Conservation (phyloP, 2,797 vertebrate species). For the Sebastes vulpes region DNA sequence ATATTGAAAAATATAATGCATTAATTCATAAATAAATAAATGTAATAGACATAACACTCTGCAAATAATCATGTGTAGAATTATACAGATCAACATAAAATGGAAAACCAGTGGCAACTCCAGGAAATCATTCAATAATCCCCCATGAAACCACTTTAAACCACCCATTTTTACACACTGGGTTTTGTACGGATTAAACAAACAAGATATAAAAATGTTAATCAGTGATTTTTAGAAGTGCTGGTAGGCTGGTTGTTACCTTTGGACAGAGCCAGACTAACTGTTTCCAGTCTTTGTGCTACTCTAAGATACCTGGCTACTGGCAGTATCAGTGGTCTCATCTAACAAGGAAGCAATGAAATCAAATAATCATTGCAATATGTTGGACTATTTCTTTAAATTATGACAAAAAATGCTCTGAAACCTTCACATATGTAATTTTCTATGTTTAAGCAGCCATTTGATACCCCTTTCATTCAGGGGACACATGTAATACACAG, state of each 20-base stretch:
- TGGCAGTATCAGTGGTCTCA: too few species aligned
- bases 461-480: neutral
- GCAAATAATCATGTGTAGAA: neutral
- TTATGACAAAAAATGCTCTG: neutral
- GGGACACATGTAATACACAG: neutral
- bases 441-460: neutral
- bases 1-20: neutral
- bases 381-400: too few species aligned
- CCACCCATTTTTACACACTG: too few species aligned
- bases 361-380: too few species aligned
- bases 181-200: neutral
- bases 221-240: too few species aligned
- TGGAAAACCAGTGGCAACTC: neutral
- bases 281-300: neutral
- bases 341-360: too few species aligned
- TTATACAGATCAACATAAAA: neutral
- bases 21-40: neutral
- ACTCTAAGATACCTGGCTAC: too few species aligned
- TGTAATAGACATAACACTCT: too few species aligned
- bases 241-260: neutral
- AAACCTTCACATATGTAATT: neutral
- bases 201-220: neutral
- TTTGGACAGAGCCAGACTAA: neutral
- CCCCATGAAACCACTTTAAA: neutral
- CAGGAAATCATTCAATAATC: neutral